A percentile compares a stretch with the other conserved stretches of the same genome.
phyloP scores from a whole-genome alignment of 2,797 vertebrate species.

The Galagoides demidoff region DNA sequence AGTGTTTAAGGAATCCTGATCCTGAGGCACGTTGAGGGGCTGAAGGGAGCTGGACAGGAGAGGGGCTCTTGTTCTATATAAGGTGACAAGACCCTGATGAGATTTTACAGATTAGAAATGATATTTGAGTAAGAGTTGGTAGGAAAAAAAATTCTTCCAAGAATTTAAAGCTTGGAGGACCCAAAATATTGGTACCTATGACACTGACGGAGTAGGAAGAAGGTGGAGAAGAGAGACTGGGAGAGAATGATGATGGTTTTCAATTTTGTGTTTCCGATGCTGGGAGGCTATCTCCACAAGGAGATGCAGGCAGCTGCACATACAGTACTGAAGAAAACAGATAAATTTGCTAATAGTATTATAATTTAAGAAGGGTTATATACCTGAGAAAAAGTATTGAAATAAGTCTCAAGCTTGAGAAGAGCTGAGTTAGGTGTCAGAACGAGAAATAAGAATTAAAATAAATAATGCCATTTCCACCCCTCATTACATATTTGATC shows the following conservation, averaged over 20 bases:
- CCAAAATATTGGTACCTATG: background rate
- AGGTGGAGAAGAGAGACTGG: background rate
- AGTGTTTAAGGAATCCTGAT: background rate
- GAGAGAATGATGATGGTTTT: conserved; percentile 7
- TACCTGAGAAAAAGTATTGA: background rate
- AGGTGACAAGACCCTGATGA: background rate
- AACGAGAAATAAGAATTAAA: conserved; percentile 32
- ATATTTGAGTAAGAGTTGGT: background rate
- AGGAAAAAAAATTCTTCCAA: background rate
- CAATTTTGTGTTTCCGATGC: conserved; percentile 6
- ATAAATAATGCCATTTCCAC: background rate
- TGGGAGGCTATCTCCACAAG: background rate
- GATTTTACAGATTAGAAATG: background rate
- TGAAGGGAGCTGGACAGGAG: background rate
- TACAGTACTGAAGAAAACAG: background rate
- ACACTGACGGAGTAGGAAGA: conserved; percentile 11
- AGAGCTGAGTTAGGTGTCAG: background rate
- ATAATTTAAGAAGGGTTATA: background rate
- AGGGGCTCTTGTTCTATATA: background rate
- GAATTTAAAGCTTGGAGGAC: background rate
- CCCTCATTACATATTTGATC: background rate
- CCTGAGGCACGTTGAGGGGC: background rate
- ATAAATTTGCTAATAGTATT: background rate
- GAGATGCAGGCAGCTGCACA: background rate
- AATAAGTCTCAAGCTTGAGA: conserved; percentile 7